phyloP scores from a whole-genome alignment of 2,888 invertebrate species.

The Leptarthrus brevirostris region DNA sequence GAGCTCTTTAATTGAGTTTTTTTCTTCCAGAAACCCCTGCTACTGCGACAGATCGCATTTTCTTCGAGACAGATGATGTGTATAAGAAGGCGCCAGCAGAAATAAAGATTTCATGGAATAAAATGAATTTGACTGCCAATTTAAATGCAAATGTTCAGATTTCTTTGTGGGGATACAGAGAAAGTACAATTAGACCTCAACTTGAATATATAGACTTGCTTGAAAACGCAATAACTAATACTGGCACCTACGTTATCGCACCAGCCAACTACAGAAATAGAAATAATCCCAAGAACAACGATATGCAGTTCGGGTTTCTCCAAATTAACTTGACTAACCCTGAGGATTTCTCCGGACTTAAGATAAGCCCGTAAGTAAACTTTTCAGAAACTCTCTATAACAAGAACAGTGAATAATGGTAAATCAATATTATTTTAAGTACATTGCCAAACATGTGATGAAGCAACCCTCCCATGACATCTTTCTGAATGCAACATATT shows the following conservation, averaged over 20 bases:
- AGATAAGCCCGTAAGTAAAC: conserved; percentile 80
- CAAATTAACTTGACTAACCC: conserved; percentile 89
- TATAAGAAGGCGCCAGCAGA: conserved; percentile 79
- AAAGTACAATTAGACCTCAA: conserved; percentile 83
- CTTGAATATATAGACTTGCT: conserved; percentile 83
- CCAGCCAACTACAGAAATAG: conserved; percentile 79
- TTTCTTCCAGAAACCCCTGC: conserved; percentile 82
- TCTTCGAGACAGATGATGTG: conserved; percentile 79
- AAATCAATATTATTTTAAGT: neutral
- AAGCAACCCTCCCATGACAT: neutral
- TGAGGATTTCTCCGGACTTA: conserved; percentile 72
- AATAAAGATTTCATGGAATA: conserved; percentile 85
- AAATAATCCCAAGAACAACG: conserved; percentile 76
- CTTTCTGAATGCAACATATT: neutral
- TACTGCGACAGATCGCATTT: conserved; percentile 86
- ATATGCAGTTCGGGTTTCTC: conserved; percentile 87
- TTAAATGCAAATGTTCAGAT: conserved; percentile 81
- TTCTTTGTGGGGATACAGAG: conserved; percentile 90
- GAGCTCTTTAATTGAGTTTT: neutral
- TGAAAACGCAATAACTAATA: conserved; percentile 74
- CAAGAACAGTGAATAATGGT: neutral
- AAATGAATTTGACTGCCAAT: conserved; percentile 85
- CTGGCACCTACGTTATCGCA: conserved; percentile 78
- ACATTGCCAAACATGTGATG: neutral
- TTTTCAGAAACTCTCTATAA: neutral